Base-by-base conservation (phyloP, 2,797 vertebrate species). In the Manis javanica region DNA sequence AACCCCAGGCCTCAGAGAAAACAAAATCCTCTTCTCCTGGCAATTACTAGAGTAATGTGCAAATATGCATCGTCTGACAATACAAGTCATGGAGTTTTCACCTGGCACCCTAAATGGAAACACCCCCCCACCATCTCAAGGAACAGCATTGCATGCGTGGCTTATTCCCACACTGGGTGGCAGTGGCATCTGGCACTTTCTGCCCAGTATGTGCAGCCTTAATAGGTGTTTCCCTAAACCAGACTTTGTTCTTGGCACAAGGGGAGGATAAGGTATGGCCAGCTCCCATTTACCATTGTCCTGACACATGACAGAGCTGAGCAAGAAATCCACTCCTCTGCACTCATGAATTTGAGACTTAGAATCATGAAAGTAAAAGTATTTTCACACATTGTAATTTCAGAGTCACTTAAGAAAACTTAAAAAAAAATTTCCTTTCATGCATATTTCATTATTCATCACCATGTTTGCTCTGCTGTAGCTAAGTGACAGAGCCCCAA, bases 351-450 rank as follows among this genome's bases (percentile, higher is more conserved):
- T 72, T 51, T 55, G 34, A 86, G 86, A 78, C 24, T 77, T 42
- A 8, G 31, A 91, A 85, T 61, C 64, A 23, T 49, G 53, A 46
- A 64, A 34, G 34, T 49, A 77, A 51, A 74, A 42, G 5, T 29
- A 14, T 29, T 92, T 87, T 75, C 81, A 75, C 42, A 66, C 7
- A 69, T 23, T 87, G 46, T 66, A 16, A 57, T 61, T 94, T 96
- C 46, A 88, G 61, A 95, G 71, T 46, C 42, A 57, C 55, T 37
- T 37, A 37, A 93, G 84, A 90, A 94, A 94, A 74, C 1, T 34
- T 84, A 15, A 15, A 6, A 31, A 51, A 18, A 3, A 2, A 26
- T 61, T 68, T 37, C 37, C 63, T 89, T 90, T 89, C n/a, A 26
- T 69, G 57, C 37, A 55, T 53, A 78, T 78, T 91, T 95, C 66